Evolutionary conservation across 2,888 invertebrate genomes (phyloP).

Genomic region (Biston stratarius): DNA sequence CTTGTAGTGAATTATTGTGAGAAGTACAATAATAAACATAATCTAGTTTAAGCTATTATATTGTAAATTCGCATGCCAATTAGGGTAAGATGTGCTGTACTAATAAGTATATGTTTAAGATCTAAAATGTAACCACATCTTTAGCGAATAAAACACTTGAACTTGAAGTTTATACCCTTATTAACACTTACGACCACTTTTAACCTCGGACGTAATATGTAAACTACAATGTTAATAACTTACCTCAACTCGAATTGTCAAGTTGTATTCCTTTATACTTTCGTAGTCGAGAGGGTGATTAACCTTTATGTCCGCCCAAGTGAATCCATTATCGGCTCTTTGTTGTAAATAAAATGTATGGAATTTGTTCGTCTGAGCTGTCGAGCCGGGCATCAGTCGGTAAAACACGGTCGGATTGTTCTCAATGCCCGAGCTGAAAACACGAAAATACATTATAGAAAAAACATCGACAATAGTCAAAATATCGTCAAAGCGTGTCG

Average conservation of each 20-base stretch:
- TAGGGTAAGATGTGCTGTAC: too few relatives aligned
- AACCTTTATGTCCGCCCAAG: conserved; percentile 98
- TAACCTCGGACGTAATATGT: too few relatives aligned
- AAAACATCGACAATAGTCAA: conserved; percentile 40
- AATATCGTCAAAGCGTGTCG: conserved; percentile 2
- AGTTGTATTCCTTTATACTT: conserved; percentile 97
- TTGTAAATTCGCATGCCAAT: too few relatives aligned
- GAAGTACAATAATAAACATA: too few relatives aligned
- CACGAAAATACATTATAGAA: conserved; percentile 58
- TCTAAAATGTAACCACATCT: too few relatives aligned
- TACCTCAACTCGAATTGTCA: conserved; percentile 98
- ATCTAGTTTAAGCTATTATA: too few relatives aligned
- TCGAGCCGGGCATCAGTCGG: conserved; percentile 97
- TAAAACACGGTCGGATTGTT: conserved; percentile 98
- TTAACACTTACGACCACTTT: too few relatives aligned
- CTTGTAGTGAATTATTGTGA: too few relatives aligned
- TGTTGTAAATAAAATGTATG: conserved; percentile 98
- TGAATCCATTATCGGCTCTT: conserved; percentile 95
- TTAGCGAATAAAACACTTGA: too few relatives aligned
- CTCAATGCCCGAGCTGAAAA: conserved; percentile 96
- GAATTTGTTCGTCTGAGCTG: conserved; percentile 97
- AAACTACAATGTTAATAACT: conserved; percentile 54
- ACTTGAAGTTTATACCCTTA: too few relatives aligned
- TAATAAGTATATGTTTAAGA: too few relatives aligned
- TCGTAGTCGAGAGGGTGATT: conserved; percentile 98